Conservation (phyloP, 2,888 invertebrate species). For the Eumacrocentrus americanus region DNA sequence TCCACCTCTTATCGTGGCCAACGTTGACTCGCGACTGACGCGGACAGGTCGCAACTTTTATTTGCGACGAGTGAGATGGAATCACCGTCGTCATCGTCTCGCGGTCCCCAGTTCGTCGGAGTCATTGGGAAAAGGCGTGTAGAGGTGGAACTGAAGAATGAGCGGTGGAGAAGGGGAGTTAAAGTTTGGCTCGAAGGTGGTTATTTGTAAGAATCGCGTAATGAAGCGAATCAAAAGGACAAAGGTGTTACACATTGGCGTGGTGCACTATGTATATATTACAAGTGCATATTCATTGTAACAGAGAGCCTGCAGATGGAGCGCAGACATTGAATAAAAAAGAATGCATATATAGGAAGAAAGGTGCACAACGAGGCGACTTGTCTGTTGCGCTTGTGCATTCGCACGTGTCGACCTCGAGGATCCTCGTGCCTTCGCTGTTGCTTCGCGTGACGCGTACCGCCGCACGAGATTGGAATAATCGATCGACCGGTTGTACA, state of each 20-base stretch:
- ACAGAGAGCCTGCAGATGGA: background rate
- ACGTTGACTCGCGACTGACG: constrained; percentile 28
- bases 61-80: constrained; percentile 30
- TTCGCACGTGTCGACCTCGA: constrained; percentile 11
- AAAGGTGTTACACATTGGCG: background rate
- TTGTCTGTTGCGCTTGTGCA: background rate
- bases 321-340: background rate
- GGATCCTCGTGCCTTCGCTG: background rate
- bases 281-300: background rate
- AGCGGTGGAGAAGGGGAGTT: constrained; percentile 1
- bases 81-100: constrained; percentile 27
- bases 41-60: constrained; percentile 29
- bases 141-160: background rate
- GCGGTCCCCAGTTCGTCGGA: constrained; percentile 6
- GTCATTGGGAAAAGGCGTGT: constrained; percentile 2
- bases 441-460: background rate
- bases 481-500: background rate
- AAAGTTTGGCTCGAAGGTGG: constrained; percentile 14
- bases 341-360: too few species aligned
- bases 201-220: background rate
- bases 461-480: constrained; percentile 7
- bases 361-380: too few species aligned
- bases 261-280: background rate
- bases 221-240: too few species aligned
- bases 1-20: constrained; percentile 25